phyloP scores from a whole-genome alignment of 1,140 invertebrate genomes.

The Nymphalis io region DNA sequence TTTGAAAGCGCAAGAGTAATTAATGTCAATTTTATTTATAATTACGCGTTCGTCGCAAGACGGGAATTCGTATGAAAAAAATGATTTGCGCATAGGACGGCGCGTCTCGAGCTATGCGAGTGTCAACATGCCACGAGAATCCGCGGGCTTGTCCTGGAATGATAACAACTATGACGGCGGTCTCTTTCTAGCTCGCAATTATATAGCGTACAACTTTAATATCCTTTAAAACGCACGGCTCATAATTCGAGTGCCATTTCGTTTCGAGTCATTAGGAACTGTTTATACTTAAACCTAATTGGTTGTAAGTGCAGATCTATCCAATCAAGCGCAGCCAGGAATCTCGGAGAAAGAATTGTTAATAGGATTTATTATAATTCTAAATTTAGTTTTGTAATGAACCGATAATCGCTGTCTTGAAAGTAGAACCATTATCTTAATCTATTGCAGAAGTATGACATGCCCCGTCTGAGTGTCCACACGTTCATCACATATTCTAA shows the following conservation, averaged over 20 bases:
- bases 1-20: slow-evolving; percentile 61
- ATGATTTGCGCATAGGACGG: slow-evolving; percentile 49
- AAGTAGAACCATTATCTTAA: background rate
- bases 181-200: slow-evolving; percentile 48
- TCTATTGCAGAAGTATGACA: too few species aligned
- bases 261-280: slow-evolving; percentile 41
- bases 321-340: slow-evolving; percentile 33
- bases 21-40: slow-evolving; percentile 79
- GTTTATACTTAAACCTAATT: slow-evolving; percentile 35
- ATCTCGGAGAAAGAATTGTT: slow-evolving; percentile 35
- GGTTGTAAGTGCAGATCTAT: slow-evolving; percentile 36
- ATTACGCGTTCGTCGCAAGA: slow-evolving; percentile 51
- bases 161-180: slow-evolving; percentile 47
- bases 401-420: background rate
- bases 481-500: too few species aligned
- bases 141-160: slow-evolving; percentile 47
- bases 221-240: slow-evolving; percentile 42
- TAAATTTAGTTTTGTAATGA: slow-evolving; percentile 19
- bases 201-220: slow-evolving; percentile 35
- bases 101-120: slow-evolving; percentile 41
- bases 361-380: slow-evolving; percentile 18
- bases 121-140: slow-evolving; percentile 52
- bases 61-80: slow-evolving; percentile 53
- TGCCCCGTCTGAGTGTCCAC: too few species aligned
- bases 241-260: slow-evolving; percentile 46